Conservation (phyloP, 2,113 vertebrate species). For the Mustela nigripes region DNA sequence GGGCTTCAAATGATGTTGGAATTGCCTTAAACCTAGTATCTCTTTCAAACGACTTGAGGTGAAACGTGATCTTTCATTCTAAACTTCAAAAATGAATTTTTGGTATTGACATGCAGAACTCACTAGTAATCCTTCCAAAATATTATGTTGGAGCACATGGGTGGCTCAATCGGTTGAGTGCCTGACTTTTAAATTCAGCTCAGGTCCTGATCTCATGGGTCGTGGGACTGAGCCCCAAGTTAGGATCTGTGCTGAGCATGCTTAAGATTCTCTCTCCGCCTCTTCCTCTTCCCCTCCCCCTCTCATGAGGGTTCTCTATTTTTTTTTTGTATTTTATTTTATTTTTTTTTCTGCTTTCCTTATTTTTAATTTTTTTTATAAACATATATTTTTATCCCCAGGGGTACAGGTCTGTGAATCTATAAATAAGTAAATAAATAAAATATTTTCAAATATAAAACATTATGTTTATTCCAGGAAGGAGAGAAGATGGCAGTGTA, state of each 20-base stretch:
- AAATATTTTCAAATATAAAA: neutral
- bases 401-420: neutral
- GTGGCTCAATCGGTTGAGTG: neutral
- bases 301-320: neutral
- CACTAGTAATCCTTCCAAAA: conserved; percentile 21
- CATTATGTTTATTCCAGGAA: neutral
- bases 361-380: no score
- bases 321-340: neutral
- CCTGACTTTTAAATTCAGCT: neutral
- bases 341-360: no score
- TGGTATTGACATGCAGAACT: neutral
- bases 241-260: neutral
- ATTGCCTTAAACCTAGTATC: conserved; percentile 5
- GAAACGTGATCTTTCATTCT: neutral
- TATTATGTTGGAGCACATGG: neutral
- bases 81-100: conserved; percentile 48
- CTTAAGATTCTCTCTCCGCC: neutral
- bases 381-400: no score
- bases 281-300: neutral
- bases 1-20: neutral
- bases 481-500: neutral
- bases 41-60: neutral
- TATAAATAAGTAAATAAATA: neutral
- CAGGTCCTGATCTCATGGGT: neutral
- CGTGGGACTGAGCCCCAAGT: neutral